phyloP scores from a whole-genome alignment of 2,113 vertebrate species.

The Lycaon pictus region DNA sequence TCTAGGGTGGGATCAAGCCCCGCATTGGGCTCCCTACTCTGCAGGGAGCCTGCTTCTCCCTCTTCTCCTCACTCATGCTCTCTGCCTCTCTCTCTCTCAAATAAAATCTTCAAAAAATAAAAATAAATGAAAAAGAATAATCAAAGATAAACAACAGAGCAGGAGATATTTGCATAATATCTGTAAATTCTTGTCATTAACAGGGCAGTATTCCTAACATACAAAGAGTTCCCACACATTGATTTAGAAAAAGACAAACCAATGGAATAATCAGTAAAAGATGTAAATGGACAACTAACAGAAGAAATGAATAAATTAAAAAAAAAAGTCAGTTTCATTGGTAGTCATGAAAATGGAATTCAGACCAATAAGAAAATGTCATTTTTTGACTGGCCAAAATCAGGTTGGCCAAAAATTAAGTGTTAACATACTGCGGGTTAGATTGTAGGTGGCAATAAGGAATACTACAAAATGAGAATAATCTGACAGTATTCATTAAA shows the following conservation, averaged over 20 bases:
- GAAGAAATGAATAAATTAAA: background rate
- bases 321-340: background rate
- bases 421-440: background rate
- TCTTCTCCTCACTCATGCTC: no score
- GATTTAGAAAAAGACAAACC: background rate
- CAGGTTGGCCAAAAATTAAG: conserved; percentile 6
- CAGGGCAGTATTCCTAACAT: background rate
- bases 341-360: conserved; percentile 15
- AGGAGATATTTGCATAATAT: background rate
- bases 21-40: no score
- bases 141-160: background rate
- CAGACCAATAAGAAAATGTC: background rate
- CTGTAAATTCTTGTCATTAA: background rate
- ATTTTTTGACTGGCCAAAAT: background rate
- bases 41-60: no score
- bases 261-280: background rate
- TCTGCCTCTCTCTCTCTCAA: no score
- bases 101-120: no score
- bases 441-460: background rate
- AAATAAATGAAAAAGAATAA: background rate
- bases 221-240: background rate
- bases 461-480: background rate
- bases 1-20: no score
- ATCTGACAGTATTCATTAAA: background rate
- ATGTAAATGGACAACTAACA: background rate